Base-by-base conservation (phyloP, 2,113 vertebrate species). In the Scomber colias region DNA sequence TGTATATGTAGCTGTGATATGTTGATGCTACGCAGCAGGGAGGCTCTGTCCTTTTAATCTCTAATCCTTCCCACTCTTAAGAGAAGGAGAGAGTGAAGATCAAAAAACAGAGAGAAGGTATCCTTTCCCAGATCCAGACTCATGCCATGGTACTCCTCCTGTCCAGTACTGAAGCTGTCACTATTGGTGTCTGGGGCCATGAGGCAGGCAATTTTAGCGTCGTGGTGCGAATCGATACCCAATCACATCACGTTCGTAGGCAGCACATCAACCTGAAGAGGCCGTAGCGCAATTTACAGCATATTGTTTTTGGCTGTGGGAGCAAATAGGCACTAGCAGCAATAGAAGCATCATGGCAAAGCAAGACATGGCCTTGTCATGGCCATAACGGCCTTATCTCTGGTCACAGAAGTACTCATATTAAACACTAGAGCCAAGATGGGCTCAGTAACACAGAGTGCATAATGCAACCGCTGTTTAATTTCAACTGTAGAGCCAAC, bases 121-220 rank as follows among this genome's bases (percentile, higher is more conserved):
- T 90, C 84, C 83, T 87, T 79, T 74, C 69, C 69, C 77, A 80
- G 86, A 86, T 35, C 14, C 85, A 57, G 73, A 65, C 70, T 80
- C 49, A 62, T 60, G 87, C 88, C 83, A 87, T 81, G 64, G 80
- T 64, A 81, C 89, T 86, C 86, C 77, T 92, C 90, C 71, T 86
- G 80, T 88, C 92, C 91, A 89, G 91, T 89, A 94, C 87, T 92
- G 93, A 93, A 95, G 85, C 94, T 94, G 94, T 94, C 95, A 94
- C 92, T 86, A 86, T 72, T 74, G 94, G 90, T 88, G 88, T 94
- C 90, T 90, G 92, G 89, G 76, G 93, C 95, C 95, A 93, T 81
- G 86, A 96, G 95, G 95, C 95, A 94, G 92, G 95, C 95, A 94
- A 95, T 95, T 95, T 95, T 93, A 95, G 90, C 87, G 85, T 83